phyloP scores from a whole-genome alignment of 1,140 invertebrate genomes.

The Hyles euphorbiae region DNA sequence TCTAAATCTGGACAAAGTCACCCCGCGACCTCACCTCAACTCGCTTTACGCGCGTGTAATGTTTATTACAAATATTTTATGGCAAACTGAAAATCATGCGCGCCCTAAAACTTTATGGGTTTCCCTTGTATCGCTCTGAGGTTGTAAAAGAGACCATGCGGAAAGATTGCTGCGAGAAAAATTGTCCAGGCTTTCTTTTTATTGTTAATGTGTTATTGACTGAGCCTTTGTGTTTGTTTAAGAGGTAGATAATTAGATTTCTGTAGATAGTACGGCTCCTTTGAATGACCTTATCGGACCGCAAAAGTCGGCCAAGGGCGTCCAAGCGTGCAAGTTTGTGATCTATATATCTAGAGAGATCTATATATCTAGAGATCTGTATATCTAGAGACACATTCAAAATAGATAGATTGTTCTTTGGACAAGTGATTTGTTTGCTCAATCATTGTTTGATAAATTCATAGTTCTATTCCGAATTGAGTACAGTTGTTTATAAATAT shows the following conservation, averaged over 20 bases:
- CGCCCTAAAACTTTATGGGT: slow-evolving; percentile 30
- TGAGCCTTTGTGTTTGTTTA: background rate
- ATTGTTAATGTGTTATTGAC: slow-evolving; percentile 17
- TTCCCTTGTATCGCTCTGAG: slow-evolving; percentile 21
- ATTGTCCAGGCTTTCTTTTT: slow-evolving; percentile 16
- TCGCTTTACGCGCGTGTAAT: background rate
- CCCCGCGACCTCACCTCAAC: too few relatives aligned
- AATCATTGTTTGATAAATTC: too few relatives aligned
- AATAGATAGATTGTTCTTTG: too few relatives aligned
- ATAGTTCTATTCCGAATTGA: too few relatives aligned
- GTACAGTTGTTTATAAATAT: too few relatives aligned
- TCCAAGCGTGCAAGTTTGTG: too few relatives aligned
- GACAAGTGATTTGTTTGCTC: too few relatives aligned
- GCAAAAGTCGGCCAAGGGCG: background rate
- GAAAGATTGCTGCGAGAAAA: slow-evolving; percentile 10
- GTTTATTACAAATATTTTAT: slow-evolving; percentile 43
- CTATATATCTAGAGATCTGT: too few relatives aligned
- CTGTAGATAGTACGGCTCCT: background rate
- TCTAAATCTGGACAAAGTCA: too few relatives aligned
- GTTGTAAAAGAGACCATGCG: slow-evolving; percentile 26
- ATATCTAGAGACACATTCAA: too few relatives aligned
- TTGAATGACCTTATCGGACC: background rate
- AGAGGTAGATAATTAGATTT: background rate
- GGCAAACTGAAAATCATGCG: slow-evolving; percentile 29
- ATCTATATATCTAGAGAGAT: too few relatives aligned